phyloP scores from a whole-genome alignment of 2,113 vertebrate genomes.

The Tiliqua scincoides region DNA sequence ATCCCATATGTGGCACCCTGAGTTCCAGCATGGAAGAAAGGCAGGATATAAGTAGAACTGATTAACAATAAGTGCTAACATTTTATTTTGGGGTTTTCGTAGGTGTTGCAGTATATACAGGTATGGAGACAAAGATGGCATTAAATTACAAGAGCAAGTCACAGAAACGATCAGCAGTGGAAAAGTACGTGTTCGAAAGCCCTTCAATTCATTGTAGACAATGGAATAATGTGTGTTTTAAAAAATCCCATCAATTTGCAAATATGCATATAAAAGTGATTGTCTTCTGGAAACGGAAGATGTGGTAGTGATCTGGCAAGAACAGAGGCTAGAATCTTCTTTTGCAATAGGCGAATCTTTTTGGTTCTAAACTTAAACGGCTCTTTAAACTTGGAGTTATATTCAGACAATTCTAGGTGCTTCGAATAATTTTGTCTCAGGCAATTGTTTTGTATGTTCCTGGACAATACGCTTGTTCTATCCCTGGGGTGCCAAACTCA shows the following conservation, averaged over 20 bases:
- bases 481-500: no score
- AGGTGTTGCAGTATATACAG: conserved; percentile 98
- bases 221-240: neutral
- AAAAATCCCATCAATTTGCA: neutral
- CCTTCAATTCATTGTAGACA: conserved; percentile 38
- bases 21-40: no score
- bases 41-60: no score
- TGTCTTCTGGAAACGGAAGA: neutral
- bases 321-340: neutral
- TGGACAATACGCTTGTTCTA: neutral
- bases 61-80: neutral
- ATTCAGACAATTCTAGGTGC: no score
- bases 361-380: neutral
- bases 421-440: neutral
- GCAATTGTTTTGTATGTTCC: neutral
- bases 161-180: conserved; percentile 97
- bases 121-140: conserved; percentile 99
- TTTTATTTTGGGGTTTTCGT: conserved; percentile 57
- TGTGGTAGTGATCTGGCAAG: no score
- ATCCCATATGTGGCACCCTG: no score
- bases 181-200: conserved; percentile 86
- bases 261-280: no score
- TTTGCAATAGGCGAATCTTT: neutral
- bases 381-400: neutral
- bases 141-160: conserved; percentile 99